Evolutionary conservation across 2,797 vertebrate species (phyloP).

Genomic region (Kryptopterus vitreolus): DNA sequence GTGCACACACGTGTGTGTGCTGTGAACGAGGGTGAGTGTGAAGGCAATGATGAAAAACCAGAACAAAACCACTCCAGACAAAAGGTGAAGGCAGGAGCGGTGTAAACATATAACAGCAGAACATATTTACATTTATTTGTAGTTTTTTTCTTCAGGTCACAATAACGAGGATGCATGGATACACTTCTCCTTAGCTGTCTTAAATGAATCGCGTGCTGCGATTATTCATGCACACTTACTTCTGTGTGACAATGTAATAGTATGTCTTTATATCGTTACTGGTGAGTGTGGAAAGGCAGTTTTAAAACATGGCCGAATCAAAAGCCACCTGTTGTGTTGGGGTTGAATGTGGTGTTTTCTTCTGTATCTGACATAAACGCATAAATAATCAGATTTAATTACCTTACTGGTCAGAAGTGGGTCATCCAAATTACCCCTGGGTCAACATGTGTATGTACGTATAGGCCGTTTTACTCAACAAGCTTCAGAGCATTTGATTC

Average conservation of each 20-base stretch:
- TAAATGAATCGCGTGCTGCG: background rate
- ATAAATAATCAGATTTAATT: background rate
- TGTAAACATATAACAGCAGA: background rate
- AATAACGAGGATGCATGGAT: background rate
- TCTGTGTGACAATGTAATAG: background rate
- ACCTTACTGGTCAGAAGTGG: background rate
- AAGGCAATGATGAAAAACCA: conserved; percentile 23
- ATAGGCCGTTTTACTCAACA: too few species aligned
- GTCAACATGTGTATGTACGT: background rate
- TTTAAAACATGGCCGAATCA: background rate
- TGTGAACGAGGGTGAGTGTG: conserved; percentile 3
- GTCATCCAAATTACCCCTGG: background rate
- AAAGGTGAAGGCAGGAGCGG: conserved; percentile 25
- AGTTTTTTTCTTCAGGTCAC: background rate
- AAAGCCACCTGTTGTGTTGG: background rate
- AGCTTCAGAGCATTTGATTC: too few species aligned
- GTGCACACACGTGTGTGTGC: conserved; percentile 23
- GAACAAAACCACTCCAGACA: conserved; percentile 48
- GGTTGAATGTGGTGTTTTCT: background rate
- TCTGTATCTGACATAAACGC: background rate
- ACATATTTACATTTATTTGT: background rate
- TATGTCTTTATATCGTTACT: background rate
- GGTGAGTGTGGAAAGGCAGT: background rate
- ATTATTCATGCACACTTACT: conserved; percentile 2
- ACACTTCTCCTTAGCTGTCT: background rate